Evolutionary conservation across 2,113 vertebrate species (phyloP), one percentile per base, ranked within the genome.

Genomic region (Phycodurus eques): DNA sequence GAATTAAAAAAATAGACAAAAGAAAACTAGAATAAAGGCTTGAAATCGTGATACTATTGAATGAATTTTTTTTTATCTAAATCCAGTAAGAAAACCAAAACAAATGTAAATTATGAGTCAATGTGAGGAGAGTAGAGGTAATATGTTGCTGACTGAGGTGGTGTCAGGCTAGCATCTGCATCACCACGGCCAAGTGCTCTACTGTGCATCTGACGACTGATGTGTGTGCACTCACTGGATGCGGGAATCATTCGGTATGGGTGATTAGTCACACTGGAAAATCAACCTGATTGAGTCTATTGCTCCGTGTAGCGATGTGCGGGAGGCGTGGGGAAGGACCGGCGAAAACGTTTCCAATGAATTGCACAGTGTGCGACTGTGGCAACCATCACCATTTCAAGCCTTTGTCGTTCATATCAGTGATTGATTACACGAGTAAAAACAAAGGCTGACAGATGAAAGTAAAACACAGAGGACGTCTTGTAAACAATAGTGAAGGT

Each of bases 361-460:
- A 72, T 57, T 73, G 66, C 46, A 42, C 33, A 75, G 74, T 42
- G 70, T 9, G 33, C 51, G 67, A 60, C 54, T 27, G 57, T 70
- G 76, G 84, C 73, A 22, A 72, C 82, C 79, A 79, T 91, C 91
- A 92, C 92, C 88, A 93, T 93, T 93, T 92, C 92, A 94, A 92
- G 92, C 93, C 93, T 93, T 90, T 81, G 81, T 77, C 74, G 74
- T 85, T 83, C 46, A 80, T 87, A 86, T 59, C 79, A 81, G 79
- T 22, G 66, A 81, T 74, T 54, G 33, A 83, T 82, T 76, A 81
- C 67, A 75, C 53, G 83, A 85, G 80, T 84, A 67, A 42, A 80
- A 86, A 84, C 85, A 80, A 85, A 90, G 86, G 82, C 79, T 80
- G 77, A 83, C 71, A 71, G 53, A 70, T 53, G 69, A 77, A 88